These are phyloP conservation scores for Plutomurus gul DNA, from an alignment of 1,140 invertebrate genomes.

Conservation along the genomic window DNA sequence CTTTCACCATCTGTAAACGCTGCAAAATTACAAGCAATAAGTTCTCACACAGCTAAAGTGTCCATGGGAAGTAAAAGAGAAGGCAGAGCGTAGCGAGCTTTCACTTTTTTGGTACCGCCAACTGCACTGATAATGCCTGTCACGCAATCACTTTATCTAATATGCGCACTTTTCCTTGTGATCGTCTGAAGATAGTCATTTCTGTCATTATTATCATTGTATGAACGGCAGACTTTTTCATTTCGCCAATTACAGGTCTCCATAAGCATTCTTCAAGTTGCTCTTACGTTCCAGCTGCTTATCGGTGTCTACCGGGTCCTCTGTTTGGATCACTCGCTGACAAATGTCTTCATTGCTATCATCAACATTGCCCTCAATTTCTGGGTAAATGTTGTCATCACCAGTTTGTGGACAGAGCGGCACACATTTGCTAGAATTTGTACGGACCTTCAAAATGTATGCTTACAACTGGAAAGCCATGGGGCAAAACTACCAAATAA, in stretches of 20 bases:
- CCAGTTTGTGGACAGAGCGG: neutral
- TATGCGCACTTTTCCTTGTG: no score
- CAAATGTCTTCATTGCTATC: neutral
- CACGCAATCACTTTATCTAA: no score
- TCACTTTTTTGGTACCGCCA: no score
- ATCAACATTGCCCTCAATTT: slow-evolving; percentile 15
- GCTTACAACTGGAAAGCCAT: neutral
- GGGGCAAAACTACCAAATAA: neutral
- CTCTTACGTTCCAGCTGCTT: neutral
- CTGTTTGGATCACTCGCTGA: neutral
- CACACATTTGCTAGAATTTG: neutral
- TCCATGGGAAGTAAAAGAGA: no score
- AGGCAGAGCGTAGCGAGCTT: no score
- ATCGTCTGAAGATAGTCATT: no score
- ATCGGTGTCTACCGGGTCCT: neutral
- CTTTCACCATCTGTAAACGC: no score
- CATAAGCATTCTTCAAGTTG: neutral
- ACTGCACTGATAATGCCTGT: no score
- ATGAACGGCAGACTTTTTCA: neutral
- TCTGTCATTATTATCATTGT: neutral
- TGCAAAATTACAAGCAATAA: no score
- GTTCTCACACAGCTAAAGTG: no score
- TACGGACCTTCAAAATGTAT: neutral
- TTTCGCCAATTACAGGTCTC: neutral
- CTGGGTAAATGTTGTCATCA: slow-evolving; percentile 19